A percentile compares a stretch with the other conserved stretches of the same genome.
Conservation (phyloP, 1,140 invertebrate species). For the Ericerus pela region DNA sequence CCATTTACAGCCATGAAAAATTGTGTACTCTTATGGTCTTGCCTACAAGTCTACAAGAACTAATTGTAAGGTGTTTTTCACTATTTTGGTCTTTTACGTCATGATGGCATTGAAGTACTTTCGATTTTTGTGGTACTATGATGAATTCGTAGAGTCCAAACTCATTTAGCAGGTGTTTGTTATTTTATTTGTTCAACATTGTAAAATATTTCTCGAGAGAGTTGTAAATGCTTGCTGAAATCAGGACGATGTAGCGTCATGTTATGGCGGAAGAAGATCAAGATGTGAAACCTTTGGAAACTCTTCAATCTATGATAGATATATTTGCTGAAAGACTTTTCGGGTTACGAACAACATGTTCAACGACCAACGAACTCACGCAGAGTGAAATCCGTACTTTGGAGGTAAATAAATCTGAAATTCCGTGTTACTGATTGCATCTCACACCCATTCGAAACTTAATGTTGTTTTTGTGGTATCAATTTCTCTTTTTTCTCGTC, state of each 20-base stretch:
- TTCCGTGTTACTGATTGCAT: too few species aligned
- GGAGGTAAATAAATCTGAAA: constrained; percentile 59
- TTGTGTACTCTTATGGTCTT: too few species aligned
- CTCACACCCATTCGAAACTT: too few species aligned
- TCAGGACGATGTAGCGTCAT: constrained; percentile 9
- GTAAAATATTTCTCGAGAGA: background rate
- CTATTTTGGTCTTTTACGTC: constrained; percentile 6
- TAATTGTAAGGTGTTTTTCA: too few species aligned
- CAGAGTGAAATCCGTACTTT: constrained; percentile 87
- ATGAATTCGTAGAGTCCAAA: background rate
- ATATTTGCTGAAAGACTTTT: constrained; percentile 81
- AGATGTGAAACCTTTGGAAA: constrained; percentile 19
- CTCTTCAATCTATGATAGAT: constrained; percentile 86
- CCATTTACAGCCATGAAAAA: too few species aligned
- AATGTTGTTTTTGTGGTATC: too few species aligned
- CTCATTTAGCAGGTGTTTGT: constrained; percentile 12
- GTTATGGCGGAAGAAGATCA: constrained; percentile 21
- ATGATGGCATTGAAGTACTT: background rate
- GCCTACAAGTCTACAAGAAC: too few species aligned
- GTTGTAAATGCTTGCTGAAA: background rate
- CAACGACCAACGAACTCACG: constrained; percentile 77
- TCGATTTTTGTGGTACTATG: background rate
- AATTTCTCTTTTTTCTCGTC: background rate
- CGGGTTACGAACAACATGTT: constrained; percentile 79
- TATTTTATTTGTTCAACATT: background rate